Percentiles rank a stretch among this genome's conserved stretches.
These are phyloP conservation scores for Tenebrosternarchus preto DNA, from an alignment of 2,113 vertebrate species.

Conservation along the genomic window DNA sequence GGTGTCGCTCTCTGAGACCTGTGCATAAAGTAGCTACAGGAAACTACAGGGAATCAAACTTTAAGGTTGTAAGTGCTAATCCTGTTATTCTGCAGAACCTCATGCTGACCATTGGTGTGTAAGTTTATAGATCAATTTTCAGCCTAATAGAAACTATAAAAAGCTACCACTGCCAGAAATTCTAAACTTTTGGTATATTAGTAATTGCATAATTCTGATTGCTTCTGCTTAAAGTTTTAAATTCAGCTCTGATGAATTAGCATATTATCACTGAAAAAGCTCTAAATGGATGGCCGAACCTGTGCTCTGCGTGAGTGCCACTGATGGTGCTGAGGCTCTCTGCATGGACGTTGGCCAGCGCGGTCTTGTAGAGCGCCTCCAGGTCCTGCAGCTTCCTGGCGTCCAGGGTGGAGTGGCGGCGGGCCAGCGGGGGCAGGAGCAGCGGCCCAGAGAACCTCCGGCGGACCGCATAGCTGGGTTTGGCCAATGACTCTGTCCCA, in stretches of 20 bases:
- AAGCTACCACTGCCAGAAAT: too few relatives aligned
- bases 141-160: too few relatives aligned
- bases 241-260: too few relatives aligned
- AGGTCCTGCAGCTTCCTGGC: slow-evolving; percentile 63
- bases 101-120: too few relatives aligned
- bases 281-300: too few relatives aligned
- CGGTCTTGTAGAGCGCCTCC: slow-evolving; percentile 66
- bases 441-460: slow-evolving; percentile 80
- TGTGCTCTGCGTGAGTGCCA: not conserved
- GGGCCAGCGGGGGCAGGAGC: slow-evolving; percentile 73
- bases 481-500: slow-evolving; percentile 36
- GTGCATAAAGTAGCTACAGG: not conserved
- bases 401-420: slow-evolving; percentile 71
- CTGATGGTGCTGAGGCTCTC: slow-evolving; percentile 45
- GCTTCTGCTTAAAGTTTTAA: too few relatives aligned
- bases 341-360: slow-evolving; percentile 72
- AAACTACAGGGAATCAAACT: not conserved
- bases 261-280: not conserved
- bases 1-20: not conserved
- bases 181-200: too few relatives aligned
- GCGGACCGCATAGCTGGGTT: slow-evolving; percentile 63
- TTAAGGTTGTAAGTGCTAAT: too few relatives aligned
- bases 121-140: too few relatives aligned
- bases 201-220: too few relatives aligned
- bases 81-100: too few relatives aligned